These are phyloP conservation scores for Aythya fuligula DNA, from an alignment of 2,797 vertebrate species.

Conservation along the genomic window DNA sequence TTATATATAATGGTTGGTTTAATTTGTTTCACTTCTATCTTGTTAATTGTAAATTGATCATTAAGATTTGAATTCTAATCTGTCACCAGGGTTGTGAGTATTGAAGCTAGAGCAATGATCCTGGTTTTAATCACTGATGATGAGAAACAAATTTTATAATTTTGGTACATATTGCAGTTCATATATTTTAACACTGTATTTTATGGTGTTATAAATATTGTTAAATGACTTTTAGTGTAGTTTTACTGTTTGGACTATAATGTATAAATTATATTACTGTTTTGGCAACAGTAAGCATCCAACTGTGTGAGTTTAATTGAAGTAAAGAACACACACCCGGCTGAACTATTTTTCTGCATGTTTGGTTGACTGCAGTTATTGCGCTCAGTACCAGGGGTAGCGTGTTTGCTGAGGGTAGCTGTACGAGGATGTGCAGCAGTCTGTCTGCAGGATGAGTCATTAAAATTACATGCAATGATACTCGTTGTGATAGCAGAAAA, in stretches of 20 bases:
- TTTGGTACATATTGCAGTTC: constrained; percentile 86
- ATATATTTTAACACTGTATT: constrained; percentile 87
- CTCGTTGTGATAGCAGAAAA: constrained; percentile 50
- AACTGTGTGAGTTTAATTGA: constrained; percentile 88
- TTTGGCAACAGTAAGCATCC: constrained; percentile 83
- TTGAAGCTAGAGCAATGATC: constrained; percentile 83
- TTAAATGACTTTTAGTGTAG: constrained; percentile 87
- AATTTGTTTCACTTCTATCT: constrained; percentile 88
- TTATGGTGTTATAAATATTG: constrained; percentile 87
- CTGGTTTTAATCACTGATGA: constrained; percentile 86
- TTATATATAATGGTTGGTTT: constrained; percentile 88
- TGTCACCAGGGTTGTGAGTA: constrained; percentile 84
- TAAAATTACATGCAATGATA: constrained; percentile 44
- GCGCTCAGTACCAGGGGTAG: constrained; percentile 52
- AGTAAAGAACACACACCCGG: constrained; percentile 80
- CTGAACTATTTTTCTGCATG: constrained; percentile 77
- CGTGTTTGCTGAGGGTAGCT: constrained; percentile 52
- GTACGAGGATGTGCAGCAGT: constrained; percentile 55
- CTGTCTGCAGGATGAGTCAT: constrained; percentile 48
- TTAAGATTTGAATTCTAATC: constrained; percentile 88
- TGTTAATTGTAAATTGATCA: constrained; percentile 89
- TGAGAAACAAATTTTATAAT: constrained; percentile 87
- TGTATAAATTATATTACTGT: constrained; percentile 86
- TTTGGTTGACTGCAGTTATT: constrained; percentile 73
- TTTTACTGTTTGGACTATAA: constrained; percentile 85